These are phyloP conservation scores for Bombus waltoni DNA, from an alignment of 1,140 invertebrate species.

Conservation along the genomic window DNA sequence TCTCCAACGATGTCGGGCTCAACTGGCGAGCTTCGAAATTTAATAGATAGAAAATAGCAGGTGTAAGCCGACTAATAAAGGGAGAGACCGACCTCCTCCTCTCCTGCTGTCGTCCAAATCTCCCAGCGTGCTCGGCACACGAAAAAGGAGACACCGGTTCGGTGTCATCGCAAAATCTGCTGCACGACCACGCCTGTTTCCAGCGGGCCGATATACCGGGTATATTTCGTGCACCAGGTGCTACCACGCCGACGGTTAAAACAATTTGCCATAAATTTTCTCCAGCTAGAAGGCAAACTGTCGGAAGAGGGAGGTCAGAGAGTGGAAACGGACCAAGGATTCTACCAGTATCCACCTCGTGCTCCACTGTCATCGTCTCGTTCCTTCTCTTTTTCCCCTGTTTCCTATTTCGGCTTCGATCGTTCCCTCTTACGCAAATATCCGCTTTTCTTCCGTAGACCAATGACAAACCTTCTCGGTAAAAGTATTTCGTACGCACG, in stretches of 20 bases:
- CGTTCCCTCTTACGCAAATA: background rate
- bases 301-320: background rate
- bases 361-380: background rate
- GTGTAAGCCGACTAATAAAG: conserved; percentile 55
- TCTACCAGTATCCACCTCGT: conserved; percentile 28
- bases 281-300: conserved; percentile 46
- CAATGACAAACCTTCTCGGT: too few species aligned
- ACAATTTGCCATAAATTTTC: conserved; percentile 80
- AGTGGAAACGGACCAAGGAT: conserved; percentile 45
- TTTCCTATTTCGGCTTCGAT: background rate
- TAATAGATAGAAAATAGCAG: conserved; percentile 54
- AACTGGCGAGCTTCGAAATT: background rate
- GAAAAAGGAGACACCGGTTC: conserved; percentile 49
- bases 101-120: background rate
- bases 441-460: too few species aligned
- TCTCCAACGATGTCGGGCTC: background rate
- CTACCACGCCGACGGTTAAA: conserved; percentile 73
- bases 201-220: conserved; percentile 64
- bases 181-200: conserved; percentile 45
- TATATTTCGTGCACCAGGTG: conserved; percentile 79
- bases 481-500: background rate
- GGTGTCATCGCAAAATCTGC: conserved; percentile 63
- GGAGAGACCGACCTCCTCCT: background rate
- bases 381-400: background rate
- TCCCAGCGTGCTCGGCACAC: background rate